Percentiles rank a stretch among this genome's conserved stretches.
These are phyloP conservation scores for Patiria pectinifera DNA, from an alignment of 53 echinoderm and acorn worm genomes.

Conservation along the genomic window DNA sequence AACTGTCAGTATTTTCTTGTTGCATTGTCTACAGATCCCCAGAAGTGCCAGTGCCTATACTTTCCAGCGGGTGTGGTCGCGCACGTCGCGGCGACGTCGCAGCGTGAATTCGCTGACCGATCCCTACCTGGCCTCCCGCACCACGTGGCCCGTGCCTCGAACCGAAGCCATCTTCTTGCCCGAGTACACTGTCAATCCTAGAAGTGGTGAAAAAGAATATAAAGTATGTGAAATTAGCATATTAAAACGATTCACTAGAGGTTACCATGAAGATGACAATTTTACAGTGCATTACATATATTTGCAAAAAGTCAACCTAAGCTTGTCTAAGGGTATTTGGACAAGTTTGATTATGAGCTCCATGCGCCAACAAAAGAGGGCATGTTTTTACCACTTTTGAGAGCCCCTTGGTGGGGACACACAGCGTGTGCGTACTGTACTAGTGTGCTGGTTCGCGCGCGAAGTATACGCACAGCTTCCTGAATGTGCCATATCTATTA, in stretches of 20 bases:
- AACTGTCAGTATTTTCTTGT: background rate
- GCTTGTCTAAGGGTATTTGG: too few species aligned
- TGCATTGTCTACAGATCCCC: slow-evolving; percentile 69
- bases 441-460: too few species aligned
- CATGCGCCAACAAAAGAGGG: too few species aligned
- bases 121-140: slow-evolving; percentile 94
- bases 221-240: slow-evolving; percentile 68
- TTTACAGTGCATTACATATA: too few species aligned
- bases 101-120: slow-evolving; percentile 90
- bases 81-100: slow-evolving; percentile 86
- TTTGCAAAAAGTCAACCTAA: too few species aligned
- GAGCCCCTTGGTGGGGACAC: too few species aligned
- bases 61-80: slow-evolving; percentile 94
- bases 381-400: too few species aligned
- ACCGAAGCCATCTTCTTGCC: slow-evolving; percentile 97
- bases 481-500: too few species aligned
- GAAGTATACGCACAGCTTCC: too few species aligned
- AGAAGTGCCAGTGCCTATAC: slow-evolving; percentile 96
- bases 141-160: slow-evolving; percentile 96
- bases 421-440: too few species aligned
- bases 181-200: slow-evolving; percentile 94
- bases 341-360: too few species aligned
- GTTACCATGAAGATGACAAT: too few species aligned
- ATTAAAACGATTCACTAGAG: background rate
- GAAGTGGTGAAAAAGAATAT: slow-evolving; percentile 88